Conservation (phyloP, 2,113 vertebrate genomes). For the Triplophysa dalaica region DNA sequence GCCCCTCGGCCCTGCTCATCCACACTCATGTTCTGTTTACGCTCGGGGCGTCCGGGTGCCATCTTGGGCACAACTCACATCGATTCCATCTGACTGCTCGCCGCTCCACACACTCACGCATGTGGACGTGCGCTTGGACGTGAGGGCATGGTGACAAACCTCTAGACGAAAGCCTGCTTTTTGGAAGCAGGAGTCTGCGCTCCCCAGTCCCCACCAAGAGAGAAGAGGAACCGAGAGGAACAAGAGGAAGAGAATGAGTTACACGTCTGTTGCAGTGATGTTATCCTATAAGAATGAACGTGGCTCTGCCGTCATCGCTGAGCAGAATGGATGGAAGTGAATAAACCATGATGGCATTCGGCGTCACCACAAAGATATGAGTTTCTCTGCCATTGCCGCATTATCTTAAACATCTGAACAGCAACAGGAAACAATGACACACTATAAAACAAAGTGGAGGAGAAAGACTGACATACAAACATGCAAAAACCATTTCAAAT, state of each 20-base stretch:
- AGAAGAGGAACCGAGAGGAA: neutral
- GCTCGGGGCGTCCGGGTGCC: constrained; percentile 45
- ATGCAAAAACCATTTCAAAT: neutral
- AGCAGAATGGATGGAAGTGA: constrained; percentile 21
- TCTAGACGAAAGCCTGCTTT: constrained; percentile 17
- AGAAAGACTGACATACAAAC: neutral
- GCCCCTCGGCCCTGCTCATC: constrained; percentile 23
- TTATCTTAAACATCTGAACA: constrained; percentile 23
- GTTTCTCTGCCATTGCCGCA: constrained; percentile 13
- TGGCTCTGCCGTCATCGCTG: constrained; percentile 55
- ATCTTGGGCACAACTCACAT: constrained; percentile 42
- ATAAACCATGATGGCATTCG: constrained; percentile 26
- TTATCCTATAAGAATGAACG: constrained; percentile 73
- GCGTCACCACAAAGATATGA: neutral
- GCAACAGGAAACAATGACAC: constrained; percentile 7
- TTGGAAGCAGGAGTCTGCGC: neutral
- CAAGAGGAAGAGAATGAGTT: constrained; percentile 46
- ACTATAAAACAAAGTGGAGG: neutral
- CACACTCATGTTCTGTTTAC: constrained; percentile 38
- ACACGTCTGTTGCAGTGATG: constrained; percentile 68
- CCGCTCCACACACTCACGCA: constrained; percentile 17
- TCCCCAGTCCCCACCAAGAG: neutral
- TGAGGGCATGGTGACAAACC: neutral
- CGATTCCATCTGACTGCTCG: constrained; percentile 44
- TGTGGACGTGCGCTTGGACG: constrained; percentile 18